Evolutionary conservation across 1,140 invertebrate species (phyloP).

Genomic region (Aphelenchoides besseyi): DNA sequence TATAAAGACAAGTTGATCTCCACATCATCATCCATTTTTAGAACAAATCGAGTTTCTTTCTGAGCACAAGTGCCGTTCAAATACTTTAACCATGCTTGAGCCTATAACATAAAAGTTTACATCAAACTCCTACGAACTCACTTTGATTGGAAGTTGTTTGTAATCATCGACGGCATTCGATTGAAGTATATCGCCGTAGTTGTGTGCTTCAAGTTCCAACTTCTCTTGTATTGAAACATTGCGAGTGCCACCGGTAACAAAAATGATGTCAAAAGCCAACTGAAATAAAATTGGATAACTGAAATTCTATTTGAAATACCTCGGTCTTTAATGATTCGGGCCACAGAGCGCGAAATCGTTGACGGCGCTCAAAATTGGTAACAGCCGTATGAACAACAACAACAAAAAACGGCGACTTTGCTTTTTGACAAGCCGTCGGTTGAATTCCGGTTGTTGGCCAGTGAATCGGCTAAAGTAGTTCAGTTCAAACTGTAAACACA

Average conservation of each 20-base stretch:
- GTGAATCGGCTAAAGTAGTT: background rate
- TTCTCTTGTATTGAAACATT: constrained; percentile 19
- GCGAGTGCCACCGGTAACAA: constrained; percentile 26
- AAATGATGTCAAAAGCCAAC: constrained; percentile 28
- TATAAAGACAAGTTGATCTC: constrained; percentile 24
- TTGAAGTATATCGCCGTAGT: constrained; percentile 28
- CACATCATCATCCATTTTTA: constrained; percentile 37
- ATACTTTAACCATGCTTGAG: constrained; percentile 29
- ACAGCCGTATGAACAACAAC: constrained; percentile 32
- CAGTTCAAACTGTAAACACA: too few relatives aligned
- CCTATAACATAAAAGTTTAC: constrained; percentile 19
- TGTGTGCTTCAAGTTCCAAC: constrained; percentile 25
- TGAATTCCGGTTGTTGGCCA: background rate
- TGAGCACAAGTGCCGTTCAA: constrained; percentile 19
- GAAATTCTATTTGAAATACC: constrained; percentile 13
- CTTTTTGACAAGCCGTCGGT: background rate
- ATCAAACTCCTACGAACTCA: background rate
- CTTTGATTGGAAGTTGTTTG: constrained; percentile 25
- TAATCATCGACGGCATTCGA: constrained; percentile 32
- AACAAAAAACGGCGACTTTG: constrained; percentile 14
- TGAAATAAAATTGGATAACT: constrained; percentile 20
- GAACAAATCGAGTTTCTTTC: constrained; percentile 21
- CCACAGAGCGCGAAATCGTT: constrained; percentile 20
- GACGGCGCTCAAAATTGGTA: constrained; percentile 29
- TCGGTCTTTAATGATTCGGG: constrained; percentile 16